Percentiles rank a stretch among this genome's conserved stretches.
phyloP scores from a whole-genome alignment of 2,888 invertebrate species.

The Beris morrisii region DNA sequence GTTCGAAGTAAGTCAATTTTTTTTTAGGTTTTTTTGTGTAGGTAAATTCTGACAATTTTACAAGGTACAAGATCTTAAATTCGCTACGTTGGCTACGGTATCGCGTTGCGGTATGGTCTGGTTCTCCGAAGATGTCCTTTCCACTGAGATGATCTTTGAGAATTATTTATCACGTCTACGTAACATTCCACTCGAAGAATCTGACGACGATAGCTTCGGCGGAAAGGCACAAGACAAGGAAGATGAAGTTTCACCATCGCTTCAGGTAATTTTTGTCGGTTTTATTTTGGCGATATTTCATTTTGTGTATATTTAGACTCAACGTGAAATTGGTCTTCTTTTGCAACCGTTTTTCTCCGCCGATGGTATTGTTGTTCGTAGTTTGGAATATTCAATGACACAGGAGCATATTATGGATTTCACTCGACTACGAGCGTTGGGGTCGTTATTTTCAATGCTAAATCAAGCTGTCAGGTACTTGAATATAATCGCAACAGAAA shows the following conservation, averaged over 20 bases:
- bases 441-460: conserved; percentile 96
- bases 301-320: conserved; percentile 61
- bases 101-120: conserved; percentile 99
- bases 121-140: conserved; percentile 99
- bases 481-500: background rate
- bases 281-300: too few relatives aligned
- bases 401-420: conserved; percentile 99
- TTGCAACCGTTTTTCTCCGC: conserved; percentile 85
- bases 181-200: conserved; percentile 86
- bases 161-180: conserved; percentile 86
- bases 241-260: conserved; percentile 77
- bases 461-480: conserved; percentile 77
- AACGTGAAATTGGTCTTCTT: conserved; percentile 84
- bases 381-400: conserved; percentile 86
- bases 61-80: conserved; percentile 93
- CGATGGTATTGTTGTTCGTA: conserved; percentile 90
- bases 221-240: conserved; percentile 64
- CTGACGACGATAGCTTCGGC: conserved; percentile 78
- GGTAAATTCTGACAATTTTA: conserved; percentile 53
- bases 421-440: conserved; percentile 91
- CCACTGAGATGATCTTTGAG: conserved; percentile 98
- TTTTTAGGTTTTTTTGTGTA: background rate
- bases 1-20: conserved; percentile 70
- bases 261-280: conserved; percentile 60
- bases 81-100: conserved; percentile 97